Evolutionary conservation across 2,888 invertebrate species (phyloP).

Genomic region (Iselma pallidipennis): DNA sequence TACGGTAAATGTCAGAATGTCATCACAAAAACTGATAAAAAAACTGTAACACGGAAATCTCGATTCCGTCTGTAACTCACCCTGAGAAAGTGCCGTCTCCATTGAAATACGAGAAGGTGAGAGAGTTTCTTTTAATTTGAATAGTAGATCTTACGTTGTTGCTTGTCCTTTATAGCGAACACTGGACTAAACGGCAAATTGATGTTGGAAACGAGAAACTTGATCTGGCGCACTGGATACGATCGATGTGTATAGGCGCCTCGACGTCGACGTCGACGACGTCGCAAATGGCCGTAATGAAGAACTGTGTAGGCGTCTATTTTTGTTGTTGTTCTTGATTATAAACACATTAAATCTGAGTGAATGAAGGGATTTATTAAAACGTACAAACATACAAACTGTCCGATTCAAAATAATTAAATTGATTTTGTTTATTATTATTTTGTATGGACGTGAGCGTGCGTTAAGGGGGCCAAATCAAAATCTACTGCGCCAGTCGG

Average conservation of each 20-base stretch:
- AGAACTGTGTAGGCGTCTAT: background rate
- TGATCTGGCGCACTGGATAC: constrained; percentile 37
- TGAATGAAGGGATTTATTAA: background rate
- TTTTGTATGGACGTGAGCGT: background rate
- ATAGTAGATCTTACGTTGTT: background rate
- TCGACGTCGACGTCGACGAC: constrained; percentile 22
- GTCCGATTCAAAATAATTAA: background rate
- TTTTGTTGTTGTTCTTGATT: background rate
- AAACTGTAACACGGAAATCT: background rate
- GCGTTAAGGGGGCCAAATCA: background rate
- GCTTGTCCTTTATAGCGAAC: background rate
- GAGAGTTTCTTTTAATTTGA: background rate
- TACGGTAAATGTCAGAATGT: background rate
- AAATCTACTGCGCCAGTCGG: background rate
- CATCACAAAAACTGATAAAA: background rate
- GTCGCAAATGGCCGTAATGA: constrained; percentile 31
- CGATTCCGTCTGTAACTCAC: no score
- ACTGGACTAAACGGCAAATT: background rate
- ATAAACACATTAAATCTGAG: background rate
- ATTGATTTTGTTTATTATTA: background rate
- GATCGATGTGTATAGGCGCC: constrained; percentile 28
- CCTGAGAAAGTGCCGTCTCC: background rate
- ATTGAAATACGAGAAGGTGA: background rate
- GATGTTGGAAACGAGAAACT: background rate
- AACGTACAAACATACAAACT: background rate